Percentiles rank a stretch among this genome's conserved stretches.
Conservation (phyloP, 2,888 invertebrate genomes). For the Chymomyza amoena region DNA sequence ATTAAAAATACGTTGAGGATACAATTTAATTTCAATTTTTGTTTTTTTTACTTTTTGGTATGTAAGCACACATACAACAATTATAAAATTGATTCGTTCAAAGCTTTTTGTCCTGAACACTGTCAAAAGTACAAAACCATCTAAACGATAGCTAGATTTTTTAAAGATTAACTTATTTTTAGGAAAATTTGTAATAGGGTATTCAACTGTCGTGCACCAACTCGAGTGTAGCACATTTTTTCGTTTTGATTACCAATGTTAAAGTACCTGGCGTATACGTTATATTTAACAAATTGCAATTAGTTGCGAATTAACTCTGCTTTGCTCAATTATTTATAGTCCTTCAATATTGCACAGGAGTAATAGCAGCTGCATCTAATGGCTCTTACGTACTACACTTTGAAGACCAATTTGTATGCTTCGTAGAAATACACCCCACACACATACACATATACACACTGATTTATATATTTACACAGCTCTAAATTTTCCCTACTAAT, state of each 20-base stretch:
- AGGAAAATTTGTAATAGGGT: too few species aligned
- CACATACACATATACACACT: background rate
- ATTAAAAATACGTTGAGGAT: too few species aligned
- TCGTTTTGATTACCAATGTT: background rate
- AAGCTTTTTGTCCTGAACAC: too few species aligned
- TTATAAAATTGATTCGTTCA: too few species aligned
- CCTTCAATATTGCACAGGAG: background rate
- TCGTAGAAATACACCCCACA: background rate
- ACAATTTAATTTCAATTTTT: too few species aligned
- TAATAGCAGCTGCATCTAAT: background rate
- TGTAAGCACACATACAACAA: too few species aligned
- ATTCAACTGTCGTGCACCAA: too few species aligned
- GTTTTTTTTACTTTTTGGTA: too few species aligned
- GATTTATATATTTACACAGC: background rate
- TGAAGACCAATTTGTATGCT: background rate
- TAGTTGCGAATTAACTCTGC: conserved; percentile 48
- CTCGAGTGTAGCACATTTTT: too few species aligned
- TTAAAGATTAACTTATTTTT: too few species aligned
- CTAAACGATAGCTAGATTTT: too few species aligned
- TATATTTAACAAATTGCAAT: conserved; percentile 57
- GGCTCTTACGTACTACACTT: conserved; percentile 11
- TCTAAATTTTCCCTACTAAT: background rate
- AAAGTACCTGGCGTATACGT: conserved; percentile 26
- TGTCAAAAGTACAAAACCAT: too few species aligned
- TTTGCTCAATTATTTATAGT: conserved; percentile 11